A percentile compares a stretch with the other conserved stretches of the same genome.
phyloP scores from a whole-genome alignment of 2,797 vertebrate genomes.

The Dendrocincla fuliginosa region DNA sequence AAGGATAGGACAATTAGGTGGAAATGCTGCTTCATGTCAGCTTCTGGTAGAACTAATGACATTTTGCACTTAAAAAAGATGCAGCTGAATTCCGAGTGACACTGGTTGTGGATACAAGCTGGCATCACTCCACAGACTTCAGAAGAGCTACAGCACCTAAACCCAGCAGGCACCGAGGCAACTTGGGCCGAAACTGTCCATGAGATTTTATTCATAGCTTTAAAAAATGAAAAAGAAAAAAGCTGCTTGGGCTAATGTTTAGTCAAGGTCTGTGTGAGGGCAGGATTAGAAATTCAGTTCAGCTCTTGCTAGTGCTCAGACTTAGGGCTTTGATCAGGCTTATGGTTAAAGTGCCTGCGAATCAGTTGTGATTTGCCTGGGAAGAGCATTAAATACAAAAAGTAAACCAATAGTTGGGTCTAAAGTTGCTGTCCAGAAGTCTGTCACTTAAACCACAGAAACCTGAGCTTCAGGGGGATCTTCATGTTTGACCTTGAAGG shows the following conservation, averaged over 20 bases:
- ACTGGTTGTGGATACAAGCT: not conserved
- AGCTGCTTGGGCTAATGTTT: not conserved
- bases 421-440: not conserved
- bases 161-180: not conserved
- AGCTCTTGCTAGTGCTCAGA: not conserved
- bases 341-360: not conserved
- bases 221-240: not conserved
- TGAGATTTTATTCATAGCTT: not conserved
- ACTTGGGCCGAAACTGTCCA: not conserved
- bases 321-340: not conserved
- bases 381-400: not conserved
- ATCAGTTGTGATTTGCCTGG: not conserved
- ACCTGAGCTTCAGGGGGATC: not conserved
- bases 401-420: not conserved
- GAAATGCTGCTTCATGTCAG: slow-evolving; percentile 61
- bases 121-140: slow-evolving; percentile 24
- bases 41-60: slow-evolving; percentile 60
- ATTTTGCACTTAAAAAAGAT: slow-evolving; percentile 67
- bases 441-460: not conserved
- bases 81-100: slow-evolving; percentile 56
- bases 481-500: not conserved
- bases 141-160: not conserved
- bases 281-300: not conserved
- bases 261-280: not conserved
- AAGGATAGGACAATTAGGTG: slow-evolving; percentile 58